These are phyloP conservation scores for Cecropterus lyciades DNA, from an alignment of 1,140 invertebrate species.

Conservation along the genomic window DNA sequence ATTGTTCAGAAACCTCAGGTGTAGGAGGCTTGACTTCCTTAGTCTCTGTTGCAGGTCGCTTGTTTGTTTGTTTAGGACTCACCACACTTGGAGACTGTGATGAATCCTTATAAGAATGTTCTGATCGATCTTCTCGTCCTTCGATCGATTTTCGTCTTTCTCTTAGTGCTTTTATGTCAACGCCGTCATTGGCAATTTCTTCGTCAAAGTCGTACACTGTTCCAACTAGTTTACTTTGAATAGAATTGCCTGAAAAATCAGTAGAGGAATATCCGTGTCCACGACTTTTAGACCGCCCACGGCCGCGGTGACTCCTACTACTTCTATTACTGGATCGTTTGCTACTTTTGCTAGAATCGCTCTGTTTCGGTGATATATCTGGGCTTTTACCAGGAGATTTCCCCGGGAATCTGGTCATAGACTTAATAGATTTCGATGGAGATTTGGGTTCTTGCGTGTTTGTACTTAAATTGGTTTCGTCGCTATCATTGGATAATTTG, in stretches of 20 bases:
- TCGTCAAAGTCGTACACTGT: constrained; percentile 95
- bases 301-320: constrained; percentile 84
- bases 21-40: constrained; percentile 61
- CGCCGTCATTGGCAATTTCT: constrained; percentile 90
- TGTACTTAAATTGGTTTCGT: constrained; percentile 55
- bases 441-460: constrained; percentile 84
- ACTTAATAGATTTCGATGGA: constrained; percentile 87
- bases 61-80: constrained; percentile 79
- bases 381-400: constrained; percentile 91
- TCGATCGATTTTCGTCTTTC: constrained; percentile 92
- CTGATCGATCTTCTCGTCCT: constrained; percentile 86
- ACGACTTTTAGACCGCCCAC: constrained; percentile 89
- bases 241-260: constrained; percentile 80
- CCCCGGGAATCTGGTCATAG: constrained; percentile 86
- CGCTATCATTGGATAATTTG: constrained; percentile 69
- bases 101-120: constrained; percentile 84
- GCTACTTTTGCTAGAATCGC: constrained; percentile 66
- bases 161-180: constrained; percentile 91
- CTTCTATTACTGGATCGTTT: constrained; percentile 84
- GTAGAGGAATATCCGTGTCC: constrained; percentile 78
- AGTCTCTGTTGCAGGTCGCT: constrained; percentile 53
- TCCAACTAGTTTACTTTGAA: constrained; percentile 91
- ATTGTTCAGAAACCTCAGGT: constrained; percentile 53
- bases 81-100: constrained; percentile 85
- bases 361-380: constrained; percentile 89